Conservation (phyloP, 64 coral and sea anemone genomes). For the Anthopleura sola region DNA sequence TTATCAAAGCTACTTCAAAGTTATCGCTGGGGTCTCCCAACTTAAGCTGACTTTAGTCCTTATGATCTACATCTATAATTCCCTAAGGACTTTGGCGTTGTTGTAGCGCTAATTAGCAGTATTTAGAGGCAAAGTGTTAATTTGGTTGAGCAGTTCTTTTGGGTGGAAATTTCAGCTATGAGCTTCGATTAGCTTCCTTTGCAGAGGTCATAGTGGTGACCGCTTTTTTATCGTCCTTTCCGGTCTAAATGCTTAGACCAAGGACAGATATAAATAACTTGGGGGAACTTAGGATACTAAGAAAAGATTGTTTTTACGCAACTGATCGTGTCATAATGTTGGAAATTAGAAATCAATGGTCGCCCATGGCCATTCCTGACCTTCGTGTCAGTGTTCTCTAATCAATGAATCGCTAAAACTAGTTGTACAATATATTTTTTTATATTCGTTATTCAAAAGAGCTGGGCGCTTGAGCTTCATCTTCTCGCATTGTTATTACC, state of each 20-base stretch:
- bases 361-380: neutral
- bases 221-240: slow-evolving; percentile 11
- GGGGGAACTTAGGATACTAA: neutral
- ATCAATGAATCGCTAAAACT: neutral
- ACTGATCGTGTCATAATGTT: neutral
- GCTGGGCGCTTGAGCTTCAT: neutral
- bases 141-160: neutral
- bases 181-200: neutral
- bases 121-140: slow-evolving; percentile 19
- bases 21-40: neutral
- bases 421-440: neutral
- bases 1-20: neutral
- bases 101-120: slow-evolving; percentile 1
- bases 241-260: neutral
- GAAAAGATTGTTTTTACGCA: neutral
- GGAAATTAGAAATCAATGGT: neutral
- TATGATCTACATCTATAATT: neutral
- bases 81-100: slow-evolving; percentile 7
- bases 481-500: neutral
- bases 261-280: neutral
- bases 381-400: neutral
- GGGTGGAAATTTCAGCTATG: neutral
- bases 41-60: slow-evolving; percentile 9
- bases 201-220: neutral
- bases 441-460: neutral